These are phyloP conservation scores for Chironex yamaguchii DNA, from an alignment of 30 jellyfish, hydroid and myxozoan genomes.

Conservation along the genomic window DNA sequence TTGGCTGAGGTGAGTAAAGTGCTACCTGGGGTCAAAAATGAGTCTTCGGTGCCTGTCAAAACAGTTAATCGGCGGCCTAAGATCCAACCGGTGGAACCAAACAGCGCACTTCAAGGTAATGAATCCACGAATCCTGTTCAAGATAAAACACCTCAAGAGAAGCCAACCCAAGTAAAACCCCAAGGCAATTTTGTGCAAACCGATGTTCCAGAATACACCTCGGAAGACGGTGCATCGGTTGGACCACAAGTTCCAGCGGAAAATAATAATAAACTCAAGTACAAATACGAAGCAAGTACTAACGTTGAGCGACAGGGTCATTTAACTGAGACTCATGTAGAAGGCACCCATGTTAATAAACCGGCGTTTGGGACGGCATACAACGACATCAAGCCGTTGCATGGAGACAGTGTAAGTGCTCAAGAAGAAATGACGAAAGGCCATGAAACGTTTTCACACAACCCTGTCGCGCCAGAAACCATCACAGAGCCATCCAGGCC, in stretches of 20 bases:
- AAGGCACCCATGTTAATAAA: neutral
- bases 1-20: neutral
- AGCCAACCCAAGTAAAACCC: neutral
- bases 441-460: neutral
- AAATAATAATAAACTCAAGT: too few species aligned
- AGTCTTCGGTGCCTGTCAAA: neutral
- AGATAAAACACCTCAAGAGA: neutral
- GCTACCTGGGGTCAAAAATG: neutral
- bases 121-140: neutral
- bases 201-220: neutral
- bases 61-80: neutral
- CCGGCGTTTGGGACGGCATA: neutral
- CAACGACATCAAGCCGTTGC: neutral
- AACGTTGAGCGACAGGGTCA: neutral
- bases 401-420: neutral
- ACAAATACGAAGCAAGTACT: neutral
- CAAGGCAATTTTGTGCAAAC: neutral
- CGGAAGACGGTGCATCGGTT: neutral
- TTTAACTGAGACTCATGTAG: neutral
- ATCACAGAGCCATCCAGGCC: neutral
- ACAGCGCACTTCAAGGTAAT: neutral
- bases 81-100: neutral
- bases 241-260: neutral
- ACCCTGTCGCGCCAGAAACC: neutral
- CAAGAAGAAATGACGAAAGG: too few species aligned